A percentile compares a stretch with the other conserved stretches of the same genome.
phyloP scores from a whole-genome alignment of 1,140 invertebrate species.

The Drosophila neocordata region DNA sequence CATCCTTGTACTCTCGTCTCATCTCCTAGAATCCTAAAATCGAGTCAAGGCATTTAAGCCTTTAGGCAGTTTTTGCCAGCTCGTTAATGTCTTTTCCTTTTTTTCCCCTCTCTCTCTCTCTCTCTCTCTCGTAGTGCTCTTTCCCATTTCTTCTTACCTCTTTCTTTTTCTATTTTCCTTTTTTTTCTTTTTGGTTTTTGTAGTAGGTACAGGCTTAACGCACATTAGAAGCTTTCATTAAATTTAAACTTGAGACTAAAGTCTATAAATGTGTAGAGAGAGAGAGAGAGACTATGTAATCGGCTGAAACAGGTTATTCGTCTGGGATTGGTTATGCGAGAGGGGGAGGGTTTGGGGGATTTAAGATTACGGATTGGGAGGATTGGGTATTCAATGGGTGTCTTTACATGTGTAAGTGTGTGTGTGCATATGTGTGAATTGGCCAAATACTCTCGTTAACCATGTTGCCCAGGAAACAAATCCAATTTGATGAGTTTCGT shows the following conservation, averaged over 20 bases:
- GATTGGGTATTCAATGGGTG: neutral
- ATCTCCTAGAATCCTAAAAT: slow-evolving; percentile 6
- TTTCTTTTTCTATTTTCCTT: slow-evolving; percentile 14
- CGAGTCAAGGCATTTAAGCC: slow-evolving; percentile 47
- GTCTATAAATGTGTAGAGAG: slow-evolving; percentile 17
- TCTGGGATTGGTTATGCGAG: neutral
- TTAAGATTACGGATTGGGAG: slow-evolving; percentile 1
- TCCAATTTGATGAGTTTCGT: slow-evolving; percentile 67
- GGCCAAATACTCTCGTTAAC: slow-evolving; percentile 15
- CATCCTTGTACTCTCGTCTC: neutral
- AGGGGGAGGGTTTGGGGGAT: neutral
- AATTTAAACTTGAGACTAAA: slow-evolving; percentile 64
- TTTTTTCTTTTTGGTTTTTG: neutral
- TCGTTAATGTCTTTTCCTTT: slow-evolving; percentile 43
- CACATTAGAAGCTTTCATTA: slow-evolving; percentile 65
- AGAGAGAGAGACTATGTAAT: slow-evolving; percentile 21
- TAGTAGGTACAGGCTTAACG: slow-evolving; percentile 19
- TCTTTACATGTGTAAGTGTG: neutral
- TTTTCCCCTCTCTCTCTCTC: neutral
- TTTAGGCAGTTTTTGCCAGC: slow-evolving; percentile 52
- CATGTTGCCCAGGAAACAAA: slow-evolving; percentile 64
- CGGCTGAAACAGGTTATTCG: slow-evolving; percentile 36
- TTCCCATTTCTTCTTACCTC: neutral
- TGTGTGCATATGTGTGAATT: neutral
- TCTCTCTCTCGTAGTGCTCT: too few species aligned